phyloP scores from a whole-genome alignment of 2,888 invertebrate species.

The Netelia melanura region DNA sequence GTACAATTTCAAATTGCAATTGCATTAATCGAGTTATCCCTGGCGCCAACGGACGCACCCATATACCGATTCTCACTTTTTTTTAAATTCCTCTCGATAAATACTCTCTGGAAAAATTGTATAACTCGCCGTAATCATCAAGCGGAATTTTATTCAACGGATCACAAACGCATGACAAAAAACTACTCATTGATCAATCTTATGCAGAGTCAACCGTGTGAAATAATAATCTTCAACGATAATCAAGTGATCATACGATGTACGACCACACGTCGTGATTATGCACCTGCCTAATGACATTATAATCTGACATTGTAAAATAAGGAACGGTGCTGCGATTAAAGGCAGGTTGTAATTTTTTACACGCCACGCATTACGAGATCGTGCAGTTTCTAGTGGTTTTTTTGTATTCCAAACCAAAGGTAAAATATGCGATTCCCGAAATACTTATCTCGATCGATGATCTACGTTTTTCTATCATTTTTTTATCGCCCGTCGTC shows the following conservation, averaged over 20 bases:
- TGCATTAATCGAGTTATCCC: slow-evolving; percentile 44
- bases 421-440: slow-evolving; percentile 10
- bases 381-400: not conserved
- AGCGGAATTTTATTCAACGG: not conserved
- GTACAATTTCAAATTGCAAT: slow-evolving; percentile 55
- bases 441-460: slow-evolving; percentile 24
- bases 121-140: not conserved
- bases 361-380: slow-evolving; percentile 1
- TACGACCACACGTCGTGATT: slow-evolving; percentile 1
- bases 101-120: not conserved
- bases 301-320: slow-evolving; percentile 17
- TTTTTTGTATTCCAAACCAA: slow-evolving; percentile 24
- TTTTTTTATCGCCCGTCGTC: not conserved
- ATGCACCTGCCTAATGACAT: slow-evolving; percentile 6
- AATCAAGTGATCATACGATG: not conserved
- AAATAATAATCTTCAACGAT: not conserved
- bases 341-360: not conserved
- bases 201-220: not conserved
- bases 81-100: slow-evolving; percentile 2
- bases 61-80: slow-evolving; percentile 15
- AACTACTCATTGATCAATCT: slow-evolving; percentile 12
- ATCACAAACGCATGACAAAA: not conserved
- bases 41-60: slow-evolving; percentile 53
- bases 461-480: slow-evolving; percentile 11
- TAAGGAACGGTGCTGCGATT: not conserved